These are phyloP conservation scores for Coracias cyanogaster DNA, from an alignment of 2,797 vertebrate species.

Conservation along the genomic window DNA sequence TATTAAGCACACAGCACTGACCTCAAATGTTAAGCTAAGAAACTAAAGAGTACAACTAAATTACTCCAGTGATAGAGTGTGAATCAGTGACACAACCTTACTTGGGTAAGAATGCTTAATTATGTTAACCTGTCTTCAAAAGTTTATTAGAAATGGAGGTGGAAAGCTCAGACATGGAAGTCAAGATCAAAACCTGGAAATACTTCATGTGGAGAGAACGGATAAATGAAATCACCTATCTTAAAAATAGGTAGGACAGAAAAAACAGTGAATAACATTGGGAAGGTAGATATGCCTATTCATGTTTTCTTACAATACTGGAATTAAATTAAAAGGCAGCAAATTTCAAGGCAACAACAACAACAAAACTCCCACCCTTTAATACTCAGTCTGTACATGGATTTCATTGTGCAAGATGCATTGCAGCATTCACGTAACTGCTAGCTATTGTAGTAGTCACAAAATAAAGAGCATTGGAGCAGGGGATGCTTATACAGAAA, in stretches of 20 bases:
- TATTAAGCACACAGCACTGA: not conserved
- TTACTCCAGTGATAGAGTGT: not conserved
- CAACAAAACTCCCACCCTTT: not conserved
- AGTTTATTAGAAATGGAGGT: not conserved
- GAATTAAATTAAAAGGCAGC: not conserved
- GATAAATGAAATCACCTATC: not conserved
- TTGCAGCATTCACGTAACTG: not conserved
- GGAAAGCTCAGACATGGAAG: not conserved
- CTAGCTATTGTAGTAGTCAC: not conserved
- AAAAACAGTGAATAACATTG: not conserved
- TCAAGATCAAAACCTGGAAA: not conserved
- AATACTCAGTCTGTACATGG: not conserved
- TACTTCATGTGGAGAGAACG: not conserved
- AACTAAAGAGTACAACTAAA: not conserved
- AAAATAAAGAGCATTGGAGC: not conserved
- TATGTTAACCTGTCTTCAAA: not conserved
- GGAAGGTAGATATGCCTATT: not conserved
- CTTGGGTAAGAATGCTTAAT: not conserved
- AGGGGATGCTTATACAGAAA: not conserved
- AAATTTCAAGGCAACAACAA: not conserved
- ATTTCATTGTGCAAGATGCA: not conserved
- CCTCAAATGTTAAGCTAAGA: not conserved
- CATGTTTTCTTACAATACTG: not conserved
- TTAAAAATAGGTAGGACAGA: not conserved
- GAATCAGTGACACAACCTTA: not conserved